Percentiles rank a stretch among this genome's conserved stretches.
phyloP scores from a whole-genome alignment of 2,113 vertebrate species.

The Mionectes macconnelli region DNA sequence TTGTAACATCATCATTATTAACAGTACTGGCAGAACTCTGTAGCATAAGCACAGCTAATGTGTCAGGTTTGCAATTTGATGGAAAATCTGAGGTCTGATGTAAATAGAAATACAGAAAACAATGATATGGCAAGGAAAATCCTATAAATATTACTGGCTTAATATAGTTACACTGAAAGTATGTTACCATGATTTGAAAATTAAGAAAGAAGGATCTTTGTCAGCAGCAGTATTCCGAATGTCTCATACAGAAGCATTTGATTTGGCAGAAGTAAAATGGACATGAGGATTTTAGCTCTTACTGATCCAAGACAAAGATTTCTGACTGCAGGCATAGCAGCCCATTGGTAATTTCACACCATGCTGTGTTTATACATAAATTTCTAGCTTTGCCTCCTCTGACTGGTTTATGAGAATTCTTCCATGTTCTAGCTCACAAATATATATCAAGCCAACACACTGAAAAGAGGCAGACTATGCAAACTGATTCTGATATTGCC shows the following conservation, averaged over 20 bases:
- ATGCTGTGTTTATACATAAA: slow-evolving; percentile 3
- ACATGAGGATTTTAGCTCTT: not conserved
- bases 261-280: not conserved
- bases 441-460: not conserved
- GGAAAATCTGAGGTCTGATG: not conserved
- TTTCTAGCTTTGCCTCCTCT: slow-evolving; percentile 19
- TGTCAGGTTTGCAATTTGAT: not conserved
- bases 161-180: not conserved
- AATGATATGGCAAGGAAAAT: not conserved
- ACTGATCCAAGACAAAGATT: slow-evolving; percentile 18
- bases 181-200: not conserved
- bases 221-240: not conserved
- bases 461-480: not conserved
- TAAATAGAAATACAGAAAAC: not conserved
- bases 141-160: not conserved
- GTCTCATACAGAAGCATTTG: not conserved
- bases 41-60: not conserved
- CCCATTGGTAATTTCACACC: slow-evolving; percentile 25
- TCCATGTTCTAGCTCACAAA: not conserved
- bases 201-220: not conserved
- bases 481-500: slow-evolving; percentile 10
- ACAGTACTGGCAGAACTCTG: not conserved
- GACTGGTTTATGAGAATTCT: slow-evolving; percentile 32
- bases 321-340: slow-evolving; percentile 4
- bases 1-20: not conserved